Evolutionary conservation across 2,797 vertebrate genomes (phyloP).

Genomic region (Manis crassicaudata): DNA sequence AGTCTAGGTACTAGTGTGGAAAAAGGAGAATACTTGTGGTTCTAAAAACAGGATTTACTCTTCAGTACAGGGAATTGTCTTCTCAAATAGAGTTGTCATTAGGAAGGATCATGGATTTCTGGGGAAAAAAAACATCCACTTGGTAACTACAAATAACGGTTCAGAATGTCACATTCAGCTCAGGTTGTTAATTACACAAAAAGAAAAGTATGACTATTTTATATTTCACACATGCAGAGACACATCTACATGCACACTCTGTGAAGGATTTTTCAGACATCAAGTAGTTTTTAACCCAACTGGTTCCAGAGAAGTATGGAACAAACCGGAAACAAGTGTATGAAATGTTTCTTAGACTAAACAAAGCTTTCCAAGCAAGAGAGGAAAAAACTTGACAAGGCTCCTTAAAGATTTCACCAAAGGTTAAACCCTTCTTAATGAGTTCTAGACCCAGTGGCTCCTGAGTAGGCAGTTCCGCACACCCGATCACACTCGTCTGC

Average conservation of each 20-base stretch:
- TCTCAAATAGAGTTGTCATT: background rate
- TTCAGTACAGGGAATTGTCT: background rate
- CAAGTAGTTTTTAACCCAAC: conserved; percentile 1
- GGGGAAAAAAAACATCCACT: background rate
- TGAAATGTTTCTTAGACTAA: background rate
- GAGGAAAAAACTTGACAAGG: background rate
- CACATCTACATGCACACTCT: background rate
- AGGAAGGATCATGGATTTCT: background rate
- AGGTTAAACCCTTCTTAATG: background rate
- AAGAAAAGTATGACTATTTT: background rate
- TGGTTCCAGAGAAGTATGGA: background rate
- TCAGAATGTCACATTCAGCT: background rate
- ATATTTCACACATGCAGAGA: background rate
- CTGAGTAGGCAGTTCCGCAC: no score
- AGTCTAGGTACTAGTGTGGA: conserved; percentile 50
- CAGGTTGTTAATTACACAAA: background rate
- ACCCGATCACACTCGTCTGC: rapidly evolving
- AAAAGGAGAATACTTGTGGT: background rate
- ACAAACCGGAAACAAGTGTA: conserved; percentile 20
- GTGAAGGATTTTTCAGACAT: background rate
- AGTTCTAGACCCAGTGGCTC: background rate
- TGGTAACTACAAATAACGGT: rapidly evolving
- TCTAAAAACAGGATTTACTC: background rate
- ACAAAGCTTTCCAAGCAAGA: conserved; percentile 22
- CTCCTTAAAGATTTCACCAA: background rate